Evolutionary conservation across 2,888 invertebrate species (phyloP).

Genomic region (Cremastobaeus sp.): DNA sequence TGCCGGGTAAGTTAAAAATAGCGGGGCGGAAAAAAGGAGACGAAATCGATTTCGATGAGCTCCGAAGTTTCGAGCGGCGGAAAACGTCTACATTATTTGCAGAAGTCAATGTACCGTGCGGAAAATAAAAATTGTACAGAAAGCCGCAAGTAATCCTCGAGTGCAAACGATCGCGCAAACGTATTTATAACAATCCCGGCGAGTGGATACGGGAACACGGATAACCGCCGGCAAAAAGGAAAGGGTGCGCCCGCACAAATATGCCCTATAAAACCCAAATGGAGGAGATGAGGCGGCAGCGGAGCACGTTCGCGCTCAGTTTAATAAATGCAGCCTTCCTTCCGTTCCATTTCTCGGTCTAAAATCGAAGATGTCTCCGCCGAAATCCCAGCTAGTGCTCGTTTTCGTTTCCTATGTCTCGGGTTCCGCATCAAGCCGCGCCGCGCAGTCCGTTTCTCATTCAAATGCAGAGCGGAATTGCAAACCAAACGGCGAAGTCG

Average conservation of each 20-base stretch:
- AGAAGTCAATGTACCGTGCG: slow-evolving; percentile 55
- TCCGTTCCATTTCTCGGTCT: slow-evolving; percentile 71
- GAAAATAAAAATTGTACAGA: slow-evolving; percentile 56
- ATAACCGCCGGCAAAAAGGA: slow-evolving; percentile 8
- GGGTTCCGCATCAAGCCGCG: slow-evolving; percentile 24
- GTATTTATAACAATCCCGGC: slow-evolving; percentile 37
- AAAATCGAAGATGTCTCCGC: slow-evolving; percentile 63
- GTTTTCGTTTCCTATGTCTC: slow-evolving; percentile 43
- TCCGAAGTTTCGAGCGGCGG: slow-evolving; percentile 18
- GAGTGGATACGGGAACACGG: slow-evolving; percentile 25
- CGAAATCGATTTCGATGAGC: slow-evolving; percentile 31
- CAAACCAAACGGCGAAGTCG: slow-evolving; percentile 59
- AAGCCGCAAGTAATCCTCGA: slow-evolving; percentile 39
- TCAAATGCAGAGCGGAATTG: slow-evolving; percentile 68
- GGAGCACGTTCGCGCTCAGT: slow-evolving; percentile 68
- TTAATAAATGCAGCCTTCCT: slow-evolving; percentile 73
- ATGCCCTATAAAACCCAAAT: slow-evolving; percentile 43
- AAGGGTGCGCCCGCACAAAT: slow-evolving; percentile 36
- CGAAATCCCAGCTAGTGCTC: slow-evolving; percentile 47
- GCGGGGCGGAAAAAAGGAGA: background rate
- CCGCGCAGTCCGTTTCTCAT: slow-evolving; percentile 62
- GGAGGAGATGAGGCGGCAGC: slow-evolving; percentile 48
- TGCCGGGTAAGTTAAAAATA: background rate
- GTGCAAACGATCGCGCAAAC: slow-evolving; percentile 46
- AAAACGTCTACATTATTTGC: slow-evolving; percentile 31